Evolutionary conservation across 2,113 vertebrate species (phyloP).

Genomic region (Calidris pygmaea): DNA sequence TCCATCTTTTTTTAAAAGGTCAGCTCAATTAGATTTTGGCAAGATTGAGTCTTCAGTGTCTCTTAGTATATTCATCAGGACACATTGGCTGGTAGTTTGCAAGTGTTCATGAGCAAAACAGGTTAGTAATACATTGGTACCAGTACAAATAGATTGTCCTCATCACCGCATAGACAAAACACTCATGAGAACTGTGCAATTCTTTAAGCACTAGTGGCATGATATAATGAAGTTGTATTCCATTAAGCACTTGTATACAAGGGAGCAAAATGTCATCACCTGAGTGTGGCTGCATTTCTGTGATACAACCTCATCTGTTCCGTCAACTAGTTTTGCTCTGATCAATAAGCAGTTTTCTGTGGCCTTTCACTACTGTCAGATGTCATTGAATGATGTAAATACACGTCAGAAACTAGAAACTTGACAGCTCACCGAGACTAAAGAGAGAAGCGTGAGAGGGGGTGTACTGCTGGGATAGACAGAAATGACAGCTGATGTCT

Average conservation of each 20-base stretch:
- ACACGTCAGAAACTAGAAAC: constrained; percentile 90
- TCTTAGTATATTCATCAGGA: constrained; percentile 67
- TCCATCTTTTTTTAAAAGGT: constrained; percentile 65
- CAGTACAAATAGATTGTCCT: constrained; percentile 77
- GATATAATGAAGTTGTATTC: constrained; percentile 98
- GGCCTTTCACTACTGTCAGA: constrained; percentile 96
- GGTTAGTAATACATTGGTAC: constrained; percentile 78
- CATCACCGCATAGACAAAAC: constrained; percentile 76
- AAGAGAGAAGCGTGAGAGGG: constrained; percentile 33
- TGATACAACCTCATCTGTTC: constrained; percentile 92
- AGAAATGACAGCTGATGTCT: constrained; percentile 79
- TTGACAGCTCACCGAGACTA: constrained; percentile 88
- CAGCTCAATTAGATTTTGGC: constrained; percentile 74
- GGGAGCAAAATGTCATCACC: constrained; percentile 83
- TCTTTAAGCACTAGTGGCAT: constrained; percentile 85
- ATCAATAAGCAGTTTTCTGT: constrained; percentile 98
- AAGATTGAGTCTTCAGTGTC: constrained; percentile 73
- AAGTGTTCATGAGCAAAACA: constrained; percentile 74
- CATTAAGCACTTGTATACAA: constrained; percentile 79
- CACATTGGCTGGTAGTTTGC: constrained; percentile 77
- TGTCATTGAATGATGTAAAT: constrained; percentile 94
- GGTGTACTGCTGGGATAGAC: constrained; percentile 66
- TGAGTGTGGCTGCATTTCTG: constrained; percentile 78
- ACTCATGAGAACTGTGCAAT: constrained; percentile 69
- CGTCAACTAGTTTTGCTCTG: constrained; percentile 92